These are phyloP conservation scores for Camponotus floridanus DNA, from an alignment of 1,140 invertebrate genomes.

Conservation along the genomic window DNA sequence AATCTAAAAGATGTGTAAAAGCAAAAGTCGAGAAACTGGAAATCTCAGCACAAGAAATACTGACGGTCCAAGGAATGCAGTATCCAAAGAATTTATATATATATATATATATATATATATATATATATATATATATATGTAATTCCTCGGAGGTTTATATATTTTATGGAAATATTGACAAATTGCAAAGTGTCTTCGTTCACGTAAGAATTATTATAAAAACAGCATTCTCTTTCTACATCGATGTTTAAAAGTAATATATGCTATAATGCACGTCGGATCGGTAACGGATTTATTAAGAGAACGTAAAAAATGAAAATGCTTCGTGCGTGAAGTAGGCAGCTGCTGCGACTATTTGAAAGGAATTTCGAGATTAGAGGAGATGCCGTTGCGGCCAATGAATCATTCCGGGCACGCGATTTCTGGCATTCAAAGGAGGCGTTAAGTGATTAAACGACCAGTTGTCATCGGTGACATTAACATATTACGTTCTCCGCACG, in stretches of 20 bases:
- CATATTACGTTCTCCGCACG: conserved; percentile 72
- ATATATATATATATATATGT: not conserved
- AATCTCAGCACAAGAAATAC: conserved; percentile 7
- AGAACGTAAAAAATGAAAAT: conserved; percentile 60
- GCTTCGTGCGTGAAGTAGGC: conserved; percentile 22
- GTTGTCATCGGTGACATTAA: conserved; percentile 78
- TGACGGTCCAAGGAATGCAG: conserved; percentile 22
- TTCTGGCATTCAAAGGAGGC: conserved; percentile 77
- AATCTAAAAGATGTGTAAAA: not conserved
- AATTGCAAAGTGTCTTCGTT: conserved; percentile 21
- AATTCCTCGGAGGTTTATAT: not conserved
- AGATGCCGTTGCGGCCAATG: conserved; percentile 74
- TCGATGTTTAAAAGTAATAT: conserved; percentile 33
- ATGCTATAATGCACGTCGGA: not conserved
- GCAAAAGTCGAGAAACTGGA: not conserved
- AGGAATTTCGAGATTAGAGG: conserved; percentile 76
- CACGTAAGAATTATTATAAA: not conserved
- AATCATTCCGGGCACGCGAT: conserved; percentile 74
- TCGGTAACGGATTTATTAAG: conserved; percentile 55
- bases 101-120: not conserved
- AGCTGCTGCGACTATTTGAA: conserved; percentile 68
- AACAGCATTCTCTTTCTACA: conserved; percentile 7
- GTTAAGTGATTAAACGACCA: conserved; percentile 78
- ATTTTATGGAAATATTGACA: conserved; percentile 32
- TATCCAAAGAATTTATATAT: not conserved